These are phyloP conservation scores for Limenitis camilla DNA, from an alignment of 2,888 invertebrate species.

Conservation along the genomic window DNA sequence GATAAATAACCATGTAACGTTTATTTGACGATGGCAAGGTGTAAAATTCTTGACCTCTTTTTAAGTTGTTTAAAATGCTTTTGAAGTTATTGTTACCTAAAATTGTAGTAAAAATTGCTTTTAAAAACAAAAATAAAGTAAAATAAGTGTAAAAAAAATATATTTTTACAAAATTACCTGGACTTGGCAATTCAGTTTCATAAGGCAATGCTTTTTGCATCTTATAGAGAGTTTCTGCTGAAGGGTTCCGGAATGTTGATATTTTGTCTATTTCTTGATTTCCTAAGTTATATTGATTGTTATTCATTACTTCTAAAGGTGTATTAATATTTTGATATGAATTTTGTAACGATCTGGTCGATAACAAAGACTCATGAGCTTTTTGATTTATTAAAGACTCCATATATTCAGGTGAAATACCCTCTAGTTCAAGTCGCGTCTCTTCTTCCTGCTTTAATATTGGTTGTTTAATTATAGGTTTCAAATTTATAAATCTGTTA, in stretches of 20 bases:
- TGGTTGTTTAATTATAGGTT: neutral
- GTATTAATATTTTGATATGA: neutral
- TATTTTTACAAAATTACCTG: neutral
- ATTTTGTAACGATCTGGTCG: neutral
- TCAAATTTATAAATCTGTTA: too few species aligned
- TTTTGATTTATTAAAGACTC: conserved; percentile 3
- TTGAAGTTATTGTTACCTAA: conserved; percentile 4
- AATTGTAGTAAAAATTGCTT: too few species aligned
- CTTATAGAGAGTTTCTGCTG: conserved; percentile 14
- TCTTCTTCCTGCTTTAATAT: neutral
- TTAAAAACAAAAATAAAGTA: too few species aligned
- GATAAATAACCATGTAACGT: conserved; percentile 34
- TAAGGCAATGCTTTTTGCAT: conserved; percentile 14
- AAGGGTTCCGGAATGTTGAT: conserved; percentile 11
- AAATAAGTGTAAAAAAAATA: too few species aligned
- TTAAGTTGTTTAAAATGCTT: conserved; percentile 1
- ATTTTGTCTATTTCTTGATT: neutral
- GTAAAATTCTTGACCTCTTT: conserved; percentile 6
- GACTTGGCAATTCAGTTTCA: neutral
- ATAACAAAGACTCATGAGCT: neutral
- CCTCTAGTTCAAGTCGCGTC: conserved; percentile 7
- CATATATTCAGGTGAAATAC: conserved; percentile 9
- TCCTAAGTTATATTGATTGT: neutral
- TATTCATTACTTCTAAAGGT: neutral
- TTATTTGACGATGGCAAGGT: conserved; percentile 20